phyloP scores from a whole-genome alignment of 2,888 invertebrate genomes.

The Portevinia maculata region DNA sequence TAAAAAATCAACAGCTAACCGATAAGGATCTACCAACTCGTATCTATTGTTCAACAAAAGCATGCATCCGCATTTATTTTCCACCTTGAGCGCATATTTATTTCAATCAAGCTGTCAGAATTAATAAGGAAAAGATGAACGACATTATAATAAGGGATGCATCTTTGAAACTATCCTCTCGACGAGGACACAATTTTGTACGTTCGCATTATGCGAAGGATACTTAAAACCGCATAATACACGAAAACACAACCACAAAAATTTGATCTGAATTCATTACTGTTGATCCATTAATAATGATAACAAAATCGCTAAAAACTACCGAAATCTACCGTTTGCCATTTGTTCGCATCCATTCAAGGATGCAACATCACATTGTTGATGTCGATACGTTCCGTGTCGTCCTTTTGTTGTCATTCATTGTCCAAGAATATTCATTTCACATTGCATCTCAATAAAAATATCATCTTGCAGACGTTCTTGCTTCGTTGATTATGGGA shows the following conservation, averaged over 20 bases:
- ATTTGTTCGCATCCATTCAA: slow-evolving; percentile 39
- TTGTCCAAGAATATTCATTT: slow-evolving; percentile 52
- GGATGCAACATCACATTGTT: slow-evolving; percentile 42
- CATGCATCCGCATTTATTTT: not conserved
- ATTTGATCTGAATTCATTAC: slow-evolving; percentile 47
- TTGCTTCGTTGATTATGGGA: slow-evolving; percentile 35
- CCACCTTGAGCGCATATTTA: slow-evolving; percentile 23
- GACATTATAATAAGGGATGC: slow-evolving; percentile 35
- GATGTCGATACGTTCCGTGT: slow-evolving; percentile 12
- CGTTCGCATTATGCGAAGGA: slow-evolving; percentile 1
- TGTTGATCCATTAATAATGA: slow-evolving; percentile 45
- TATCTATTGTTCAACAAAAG: not conserved
- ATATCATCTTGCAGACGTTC: slow-evolving; percentile 64
- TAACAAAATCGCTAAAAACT: slow-evolving; percentile 31
- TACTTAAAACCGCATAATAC: slow-evolving; percentile 44
- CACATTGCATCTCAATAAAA: slow-evolving; percentile 70
- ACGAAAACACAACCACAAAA: slow-evolving; percentile 46
- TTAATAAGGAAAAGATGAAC: slow-evolving; percentile 24
- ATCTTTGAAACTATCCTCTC: slow-evolving; percentile 5
- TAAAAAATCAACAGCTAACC: not conserved
- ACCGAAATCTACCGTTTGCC: slow-evolving; percentile 30
- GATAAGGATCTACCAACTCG: slow-evolving; percentile 16
- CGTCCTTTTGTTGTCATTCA: slow-evolving; percentile 8
- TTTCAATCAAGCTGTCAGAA: slow-evolving; percentile 51
- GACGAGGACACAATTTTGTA: slow-evolving; percentile 45